Conservation (phyloP, 2,113 vertebrate species). For the Ibidorhyncha struthersii region DNA sequence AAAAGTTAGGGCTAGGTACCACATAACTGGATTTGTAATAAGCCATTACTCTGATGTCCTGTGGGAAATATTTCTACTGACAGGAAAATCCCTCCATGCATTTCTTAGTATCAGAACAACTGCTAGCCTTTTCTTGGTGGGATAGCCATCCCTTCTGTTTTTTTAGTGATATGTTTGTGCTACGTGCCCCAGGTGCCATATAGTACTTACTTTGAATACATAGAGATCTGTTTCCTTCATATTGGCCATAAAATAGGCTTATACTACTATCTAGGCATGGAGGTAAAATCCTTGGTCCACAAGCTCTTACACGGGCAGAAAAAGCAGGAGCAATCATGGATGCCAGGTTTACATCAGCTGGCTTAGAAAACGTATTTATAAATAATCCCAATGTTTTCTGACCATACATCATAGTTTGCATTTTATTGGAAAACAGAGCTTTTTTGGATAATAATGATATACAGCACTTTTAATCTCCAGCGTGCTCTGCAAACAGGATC, state of each 20-base stretch:
- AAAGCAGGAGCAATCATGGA: neutral
- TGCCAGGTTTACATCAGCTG: neutral
- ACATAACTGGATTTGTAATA: neutral
- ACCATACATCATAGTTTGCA: neutral
- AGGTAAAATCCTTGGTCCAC: neutral
- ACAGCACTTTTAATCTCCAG: neutral
- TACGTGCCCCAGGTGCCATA: neutral
- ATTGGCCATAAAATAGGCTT: neutral
- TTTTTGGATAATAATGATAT: neutral
- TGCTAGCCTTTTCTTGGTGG: neutral
- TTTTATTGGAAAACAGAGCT: neutral
- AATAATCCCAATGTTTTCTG: neutral
- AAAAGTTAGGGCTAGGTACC: neutral
- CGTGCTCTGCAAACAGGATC: neutral
- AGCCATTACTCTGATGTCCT: neutral
- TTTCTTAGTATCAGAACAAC: neutral
- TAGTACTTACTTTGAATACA: neutral
- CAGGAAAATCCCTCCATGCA: neutral
- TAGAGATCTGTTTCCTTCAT: neutral
- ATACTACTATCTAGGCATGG: too few species aligned
- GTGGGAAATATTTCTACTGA: neutral
- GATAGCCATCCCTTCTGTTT: neutral
- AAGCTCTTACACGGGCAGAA: neutral
- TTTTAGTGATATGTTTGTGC: neutral
- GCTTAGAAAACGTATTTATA: neutral